These are phyloP conservation scores for Sarcophaga variegata DNA, from an alignment of 2,888 invertebrate genomes.

Conservation along the genomic window DNA sequence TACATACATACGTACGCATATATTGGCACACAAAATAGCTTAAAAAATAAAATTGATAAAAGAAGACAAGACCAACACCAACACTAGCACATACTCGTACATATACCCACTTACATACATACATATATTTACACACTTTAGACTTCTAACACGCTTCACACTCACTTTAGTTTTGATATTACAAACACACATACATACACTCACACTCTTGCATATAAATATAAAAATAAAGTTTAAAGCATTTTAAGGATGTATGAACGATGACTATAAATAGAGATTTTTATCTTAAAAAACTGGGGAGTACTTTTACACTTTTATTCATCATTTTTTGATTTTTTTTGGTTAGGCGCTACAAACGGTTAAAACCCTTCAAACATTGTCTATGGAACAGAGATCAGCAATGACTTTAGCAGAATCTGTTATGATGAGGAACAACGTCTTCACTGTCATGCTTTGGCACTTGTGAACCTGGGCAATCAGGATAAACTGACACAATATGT, in stretches of 20 bases:
- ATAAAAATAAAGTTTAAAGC: constrained; percentile 63
- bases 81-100: neutral
- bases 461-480: no score
- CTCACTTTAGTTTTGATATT: neutral
- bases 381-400: no score
- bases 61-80: constrained; percentile 26
- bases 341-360: neutral
- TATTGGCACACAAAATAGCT: constrained; percentile 4
- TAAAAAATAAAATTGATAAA: constrained; percentile 44
- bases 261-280: constrained; percentile 51
- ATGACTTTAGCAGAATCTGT: no score
- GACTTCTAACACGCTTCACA: constrained; percentile 15
- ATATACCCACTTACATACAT: neutral
- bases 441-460: no score
- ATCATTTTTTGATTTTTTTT: neutral
- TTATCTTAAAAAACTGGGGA: constrained; percentile 16
- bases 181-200: neutral
- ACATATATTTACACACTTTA: neutral
- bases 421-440: no score
- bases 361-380: no score
- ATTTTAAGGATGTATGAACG: constrained; percentile 52
- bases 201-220: neutral
- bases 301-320: neutral
- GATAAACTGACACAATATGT: no score
- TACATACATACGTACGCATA: neutral